phyloP scores from a whole-genome alignment of 1,140 invertebrate genomes.

The Drosophila orena region DNA sequence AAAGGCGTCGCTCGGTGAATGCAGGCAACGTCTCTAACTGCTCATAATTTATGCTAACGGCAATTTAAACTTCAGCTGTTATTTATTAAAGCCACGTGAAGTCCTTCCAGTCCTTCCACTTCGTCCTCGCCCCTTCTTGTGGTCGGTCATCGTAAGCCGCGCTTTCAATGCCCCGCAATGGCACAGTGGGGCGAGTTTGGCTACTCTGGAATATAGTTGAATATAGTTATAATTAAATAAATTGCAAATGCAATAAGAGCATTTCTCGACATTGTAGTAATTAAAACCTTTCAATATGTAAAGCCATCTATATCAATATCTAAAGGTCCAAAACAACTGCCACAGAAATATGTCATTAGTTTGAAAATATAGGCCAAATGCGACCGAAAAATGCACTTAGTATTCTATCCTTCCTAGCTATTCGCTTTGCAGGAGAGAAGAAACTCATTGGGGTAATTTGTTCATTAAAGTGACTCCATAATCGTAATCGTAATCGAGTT shows the following conservation, averaged over 20 bases:
- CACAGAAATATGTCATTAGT: no score
- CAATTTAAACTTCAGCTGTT: constrained; percentile 80
- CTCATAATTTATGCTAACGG: constrained; percentile 82
- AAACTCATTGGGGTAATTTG: constrained; percentile 41
- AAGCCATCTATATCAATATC: no score
- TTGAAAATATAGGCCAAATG: no score
- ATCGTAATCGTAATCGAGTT: constrained; percentile 42
- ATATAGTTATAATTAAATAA: no score
- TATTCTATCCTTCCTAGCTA: constrained; percentile 15
- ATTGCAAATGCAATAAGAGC: no score
- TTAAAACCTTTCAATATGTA: no score
- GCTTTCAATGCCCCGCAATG: constrained; percentile 43
- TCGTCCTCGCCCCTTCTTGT: constrained; percentile 1
- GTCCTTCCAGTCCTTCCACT: constrained; percentile 22
- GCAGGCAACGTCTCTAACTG: constrained; percentile 69
- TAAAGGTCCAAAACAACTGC: no score
- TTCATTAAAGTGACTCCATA: constrained; percentile 36
- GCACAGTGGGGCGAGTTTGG: constrained; percentile 32
- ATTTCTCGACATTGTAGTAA: no score
- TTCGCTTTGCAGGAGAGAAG: constrained; percentile 27
- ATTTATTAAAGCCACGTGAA: constrained; percentile 72
- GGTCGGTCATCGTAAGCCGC: constrained; percentile 42
- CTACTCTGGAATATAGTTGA: no score
- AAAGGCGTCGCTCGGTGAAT: constrained; percentile 63
- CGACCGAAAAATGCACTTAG: no score